Evolutionary conservation across 2,113 vertebrate genomes (phyloP), one percentile per base, ranked within the genome.

Genomic region (Cinclus mexicanus): DNA sequence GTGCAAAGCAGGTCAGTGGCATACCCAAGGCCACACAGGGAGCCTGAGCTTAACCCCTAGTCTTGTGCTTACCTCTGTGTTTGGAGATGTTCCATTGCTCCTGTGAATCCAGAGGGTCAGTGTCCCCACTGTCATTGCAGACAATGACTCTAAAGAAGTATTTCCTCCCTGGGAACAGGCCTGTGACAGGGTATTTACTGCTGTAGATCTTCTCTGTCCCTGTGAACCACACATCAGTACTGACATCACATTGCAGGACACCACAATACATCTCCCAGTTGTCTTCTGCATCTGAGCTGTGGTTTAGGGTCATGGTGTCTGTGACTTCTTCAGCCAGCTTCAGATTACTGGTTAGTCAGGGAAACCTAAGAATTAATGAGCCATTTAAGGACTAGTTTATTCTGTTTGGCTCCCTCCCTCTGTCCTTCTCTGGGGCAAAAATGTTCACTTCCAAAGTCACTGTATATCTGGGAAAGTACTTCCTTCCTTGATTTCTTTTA

Each of bases 181-280:
- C 96, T 24, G 97, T 97, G 89, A 98, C 96, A 1, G 88, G 94
- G 78, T 68, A 98, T 95, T 97, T 98, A 95, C 83, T 97, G 94
- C 95, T 98, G 95, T 94, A 97, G 78, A 98, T 94, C 3, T 70
- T 46, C 57, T 98, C 92, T 5, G 96, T 68, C 2, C 94, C 91
- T 1, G 93, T 97, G 96, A 97, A 98, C 96, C 97, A 97, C 37
- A 67, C 91, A 57, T 97, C 31, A 1, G 95, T 96, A 75, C 97
- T 98, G 74, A 96, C 88, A 60, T 98, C 97, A 53, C 91, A 78
- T 60, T 98, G 98, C 77, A 98, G 71, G 95, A 98, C 97, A 96
- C 97, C 56, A 6, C 95, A 97, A 70, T 97, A 96, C 12, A 71
- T 93, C 20, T 97, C 87, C 1, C 95, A 37, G 5, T 84, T 81